Evolutionary conservation across 2,113 vertebrate genomes (phyloP).

Genomic region (Meleagris gallopavo): DNA sequence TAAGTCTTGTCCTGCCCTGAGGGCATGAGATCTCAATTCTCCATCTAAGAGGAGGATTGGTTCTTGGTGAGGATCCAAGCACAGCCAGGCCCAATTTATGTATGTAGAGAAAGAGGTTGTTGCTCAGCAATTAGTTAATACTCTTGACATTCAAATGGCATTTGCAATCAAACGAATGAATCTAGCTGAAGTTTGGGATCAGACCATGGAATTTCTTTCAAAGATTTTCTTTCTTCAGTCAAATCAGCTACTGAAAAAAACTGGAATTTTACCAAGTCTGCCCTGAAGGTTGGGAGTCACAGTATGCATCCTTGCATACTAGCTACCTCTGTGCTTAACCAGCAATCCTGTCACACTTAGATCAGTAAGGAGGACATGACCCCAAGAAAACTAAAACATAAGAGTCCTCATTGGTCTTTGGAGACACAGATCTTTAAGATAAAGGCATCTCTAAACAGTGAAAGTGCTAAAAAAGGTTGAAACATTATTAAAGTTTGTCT

Average conservation of each 20-base stretch:
- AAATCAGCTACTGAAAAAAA: not conserved
- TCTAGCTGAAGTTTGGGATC: not conserved
- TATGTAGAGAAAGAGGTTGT: not conserved
- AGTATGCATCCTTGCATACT: not conserved
- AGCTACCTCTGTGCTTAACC: not conserved
- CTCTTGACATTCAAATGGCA: not conserved
- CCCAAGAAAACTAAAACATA: not conserved
- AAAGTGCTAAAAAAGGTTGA: not conserved
- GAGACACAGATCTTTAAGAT: not conserved
- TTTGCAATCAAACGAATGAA: not conserved
- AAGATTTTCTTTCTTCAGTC: not conserved
- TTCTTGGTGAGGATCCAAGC: not conserved
- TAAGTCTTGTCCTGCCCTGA: not conserved
- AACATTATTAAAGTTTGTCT: not conserved
- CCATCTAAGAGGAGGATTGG: rapidly evolving
- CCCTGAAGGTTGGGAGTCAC: not conserved
- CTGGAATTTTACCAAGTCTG: not conserved
- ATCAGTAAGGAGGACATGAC: not conserved
- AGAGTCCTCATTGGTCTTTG: not conserved
- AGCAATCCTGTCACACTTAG: not conserved
- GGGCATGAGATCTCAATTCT: not conserved
- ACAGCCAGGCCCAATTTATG: not conserved
- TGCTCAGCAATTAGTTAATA: not conserved
- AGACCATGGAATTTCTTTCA: not conserved
- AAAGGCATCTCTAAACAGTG: not conserved